Evolutionary conservation across 1,140 invertebrate species (phyloP), one percentile per base, ranked within the genome.

Genomic region (Sitophilus oryzae): DNA sequence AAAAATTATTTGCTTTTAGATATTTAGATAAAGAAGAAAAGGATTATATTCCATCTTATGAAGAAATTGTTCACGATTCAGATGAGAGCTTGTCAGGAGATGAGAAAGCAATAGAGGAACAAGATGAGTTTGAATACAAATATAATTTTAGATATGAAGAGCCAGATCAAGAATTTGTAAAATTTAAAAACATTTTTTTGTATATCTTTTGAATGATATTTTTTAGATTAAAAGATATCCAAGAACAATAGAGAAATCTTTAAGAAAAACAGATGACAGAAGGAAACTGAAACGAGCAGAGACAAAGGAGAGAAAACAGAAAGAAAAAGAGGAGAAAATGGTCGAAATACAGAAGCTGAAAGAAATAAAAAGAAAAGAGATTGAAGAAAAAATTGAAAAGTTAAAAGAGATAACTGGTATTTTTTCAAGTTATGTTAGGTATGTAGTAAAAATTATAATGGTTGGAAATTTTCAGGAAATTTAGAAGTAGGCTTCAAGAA

Each of bases 121-220:
- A 93, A 68, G 89, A 91, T 40, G 80, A 89, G 71, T 98, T 96
- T 78, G 95, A 98, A 67, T 80, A 90, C 23, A 96, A 96, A 66
- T 98, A 88, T 68, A 97, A 98, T 75, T 96, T 95, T 71, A 80
- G 95, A 61, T 98, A 89, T 74, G 93, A 98, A 75, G 93, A 98
- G 73, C 94, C 94, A 0, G 94, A 96, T 75, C 80, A 86, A 44
- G 90, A 96, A 64, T 96, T 94, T 77, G 86, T 93, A 72, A 80
- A 80, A 78, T 5, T 62, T 42, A 44, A 40, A 35, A 40, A 37
- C 40, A 8, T 52, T 53, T 35, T 36, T 10, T 18, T 45, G 21
- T 42, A n/a, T 15, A 11, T 2, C 0, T 6, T 22, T 42, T 20
- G 3, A 44, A 8, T 10, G 55, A 20, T 37, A 19, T 55, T 48